A percentile compares a stretch with the other conserved stretches of the same genome.
Conservation (phyloP, 53 echinoderm and acorn worm species). For the Luidia sarsii region DNA sequence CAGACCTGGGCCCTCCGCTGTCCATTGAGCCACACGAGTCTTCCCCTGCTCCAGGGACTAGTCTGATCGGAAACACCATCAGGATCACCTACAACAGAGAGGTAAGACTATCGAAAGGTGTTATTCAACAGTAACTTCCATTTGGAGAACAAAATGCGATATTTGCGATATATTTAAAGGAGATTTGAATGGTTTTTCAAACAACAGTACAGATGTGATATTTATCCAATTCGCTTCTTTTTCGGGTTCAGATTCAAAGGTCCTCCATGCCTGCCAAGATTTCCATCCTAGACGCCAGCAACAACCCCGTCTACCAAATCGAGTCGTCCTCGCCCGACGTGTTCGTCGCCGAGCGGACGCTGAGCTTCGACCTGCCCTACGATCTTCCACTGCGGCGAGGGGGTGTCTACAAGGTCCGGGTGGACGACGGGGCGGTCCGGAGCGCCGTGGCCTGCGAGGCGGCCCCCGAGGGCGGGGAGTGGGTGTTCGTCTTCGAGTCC, state of each 20-base stretch:
- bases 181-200: no score
- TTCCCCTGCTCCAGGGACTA: conserved; percentile 19
- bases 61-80: conserved; percentile 21
- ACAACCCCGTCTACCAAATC: conserved; percentile 17
- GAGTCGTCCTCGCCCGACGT: conserved; percentile 30
- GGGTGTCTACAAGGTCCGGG: conserved; percentile 21
- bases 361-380: conserved; percentile 38
- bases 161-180: no score
- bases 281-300: conserved; percentile 29
- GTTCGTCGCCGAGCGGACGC: neutral
- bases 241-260: conserved; percentile 45
- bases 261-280: conserved; percentile 10
- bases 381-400: conserved; percentile 28
- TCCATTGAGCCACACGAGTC: conserved; percentile 27
- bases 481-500: conserved; percentile 23
- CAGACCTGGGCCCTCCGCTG: conserved; percentile 22
- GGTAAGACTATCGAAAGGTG: no score
- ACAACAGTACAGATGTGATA: no score
- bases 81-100: conserved; percentile 26
- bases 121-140: no score
- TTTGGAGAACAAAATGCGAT: no score
- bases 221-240: no score
- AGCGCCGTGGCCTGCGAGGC: conserved; percentile 35
- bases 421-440: conserved; percentile 39
- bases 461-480: conserved; percentile 15